phyloP scores from a whole-genome alignment of 2,113 vertebrate species.

The Bambusicola thoracicus region DNA sequence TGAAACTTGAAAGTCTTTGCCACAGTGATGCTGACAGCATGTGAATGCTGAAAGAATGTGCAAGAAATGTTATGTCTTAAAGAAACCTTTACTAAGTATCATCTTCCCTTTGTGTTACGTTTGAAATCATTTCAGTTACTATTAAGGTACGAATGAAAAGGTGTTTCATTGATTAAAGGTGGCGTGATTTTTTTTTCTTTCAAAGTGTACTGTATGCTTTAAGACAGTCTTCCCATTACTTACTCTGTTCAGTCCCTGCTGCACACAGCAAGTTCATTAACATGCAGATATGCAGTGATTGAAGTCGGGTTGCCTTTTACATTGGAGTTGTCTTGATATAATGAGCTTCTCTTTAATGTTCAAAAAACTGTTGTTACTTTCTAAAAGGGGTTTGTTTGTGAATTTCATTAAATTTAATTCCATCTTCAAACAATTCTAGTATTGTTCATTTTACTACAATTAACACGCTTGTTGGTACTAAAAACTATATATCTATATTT shows the following conservation, averaged over 20 bases:
- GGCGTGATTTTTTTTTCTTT: conserved; percentile 47
- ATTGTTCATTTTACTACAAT: conserved; percentile 84
- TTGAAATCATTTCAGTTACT: conserved; percentile 80
- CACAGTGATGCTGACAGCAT: conserved; percentile 79
- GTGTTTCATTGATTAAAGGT: conserved; percentile 83
- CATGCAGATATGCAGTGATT: conserved; percentile 85
- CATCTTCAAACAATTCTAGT: conserved; percentile 81
- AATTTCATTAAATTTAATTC: conserved; percentile 86
- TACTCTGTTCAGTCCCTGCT: conserved; percentile 70
- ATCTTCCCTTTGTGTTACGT: conserved; percentile 81
- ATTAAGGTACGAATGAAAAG: conserved; percentile 78
- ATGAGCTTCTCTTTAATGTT: conserved; percentile 87
- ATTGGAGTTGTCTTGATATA: conserved; percentile 83
- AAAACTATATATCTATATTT: conserved; percentile 61
- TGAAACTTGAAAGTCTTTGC: conserved; percentile 83
- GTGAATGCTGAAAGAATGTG: conserved; percentile 80
- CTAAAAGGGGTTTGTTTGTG: conserved; percentile 84
- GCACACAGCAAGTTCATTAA: conserved; percentile 83
- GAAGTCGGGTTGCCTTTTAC: conserved; percentile 83
- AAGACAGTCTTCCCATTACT: conserved; percentile 72
- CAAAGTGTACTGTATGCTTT: conserved; percentile 66
- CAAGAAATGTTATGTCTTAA: conserved; percentile 79
- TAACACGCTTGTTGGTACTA: conserved; percentile 77
- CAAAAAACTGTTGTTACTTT: conserved; percentile 85
- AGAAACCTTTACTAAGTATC: conserved; percentile 80